Evolutionary conservation across 2,888 invertebrate genomes (phyloP), one percentile per base, ranked within the genome.

Genomic region (Drosophila nr. medialis): DNA sequence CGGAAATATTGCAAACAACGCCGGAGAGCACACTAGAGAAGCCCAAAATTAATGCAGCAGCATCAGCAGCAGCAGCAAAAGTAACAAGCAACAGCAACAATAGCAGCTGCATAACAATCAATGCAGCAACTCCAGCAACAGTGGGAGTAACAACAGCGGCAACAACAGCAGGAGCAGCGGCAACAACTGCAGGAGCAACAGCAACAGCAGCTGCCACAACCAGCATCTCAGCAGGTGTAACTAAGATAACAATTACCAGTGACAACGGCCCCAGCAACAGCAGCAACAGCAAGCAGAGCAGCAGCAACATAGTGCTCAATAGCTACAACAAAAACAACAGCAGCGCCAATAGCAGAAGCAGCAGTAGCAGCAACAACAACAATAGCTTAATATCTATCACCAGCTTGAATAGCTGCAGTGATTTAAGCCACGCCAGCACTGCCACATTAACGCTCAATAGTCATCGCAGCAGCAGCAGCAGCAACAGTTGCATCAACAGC

Each of bases 11-110:
- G 66, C 83, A 90, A 69, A 83, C 90, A 56, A 80, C 87, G 69
- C 86, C 92, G 51, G 90, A 90, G 64, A 91, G 88, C 77, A 92
- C 92, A 6, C 73, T 91, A 64, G 90, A 91, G 72, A 92, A 92
- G 77, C 74, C 91, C 45, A 65, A 75, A 54, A 63, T 62, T 24
- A 60, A 42, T 38, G 30, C 67, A 49, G 49, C 72, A 53, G 48
- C 48, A 45, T 32, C 32, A 36, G 50, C 24, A 32, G 42, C 74
- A 69, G n/a, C 75, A 79, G 24, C 74, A 73, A 4, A 77, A 72
- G 55, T 74, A 59, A 40, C 72, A 72, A 81, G 42, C 75, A 76
- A 40, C 73, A 65, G 29, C 77, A 45, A 24, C 45, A 45, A 45
- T 24, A 80, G 70, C 63, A 81, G 62, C 61, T 80, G 69, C 59